Percentiles rank a stretch among this genome's conserved stretches.
Evolutionary conservation across 2,113 vertebrate genomes (phyloP).

Genomic region (Illadopsis cleaveri): DNA sequence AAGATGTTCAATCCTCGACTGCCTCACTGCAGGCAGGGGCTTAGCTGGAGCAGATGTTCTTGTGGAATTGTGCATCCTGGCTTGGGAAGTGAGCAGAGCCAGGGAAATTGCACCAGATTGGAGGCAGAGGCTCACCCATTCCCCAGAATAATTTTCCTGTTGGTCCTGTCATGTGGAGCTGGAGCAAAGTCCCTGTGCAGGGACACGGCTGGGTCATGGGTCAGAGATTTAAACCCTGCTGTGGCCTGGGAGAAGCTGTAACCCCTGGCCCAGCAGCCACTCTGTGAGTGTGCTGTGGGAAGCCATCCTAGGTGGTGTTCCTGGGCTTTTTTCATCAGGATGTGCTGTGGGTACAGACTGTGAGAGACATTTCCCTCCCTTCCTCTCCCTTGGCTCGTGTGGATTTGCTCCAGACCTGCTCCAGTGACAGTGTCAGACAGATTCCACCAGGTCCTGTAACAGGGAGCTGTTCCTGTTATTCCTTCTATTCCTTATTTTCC

Average conservation of each 20-base stretch:
- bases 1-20: background rate
- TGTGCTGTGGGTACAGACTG: background rate
- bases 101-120: background rate
- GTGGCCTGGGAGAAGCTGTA: background rate
- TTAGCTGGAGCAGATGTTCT: background rate
- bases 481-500: background rate
- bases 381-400: fast-evolving
- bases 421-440: too few species aligned
- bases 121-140: background rate
- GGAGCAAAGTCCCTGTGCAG: background rate
- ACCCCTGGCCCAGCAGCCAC: background rate
- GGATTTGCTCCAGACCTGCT: background rate
- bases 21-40: background rate
- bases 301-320: background rate
- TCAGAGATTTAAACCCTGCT: background rate
- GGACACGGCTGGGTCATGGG: background rate
- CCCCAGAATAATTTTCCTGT: background rate
- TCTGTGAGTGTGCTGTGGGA: background rate
- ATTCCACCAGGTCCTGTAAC: background rate
- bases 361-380: background rate
- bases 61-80: background rate
- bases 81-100: background rate
- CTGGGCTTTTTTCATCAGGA: background rate
- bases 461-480: background rate
- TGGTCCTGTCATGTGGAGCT: background rate